Evolutionary conservation across 2,113 vertebrate species (phyloP).

Genomic region (Microcebus murinus): DNA sequence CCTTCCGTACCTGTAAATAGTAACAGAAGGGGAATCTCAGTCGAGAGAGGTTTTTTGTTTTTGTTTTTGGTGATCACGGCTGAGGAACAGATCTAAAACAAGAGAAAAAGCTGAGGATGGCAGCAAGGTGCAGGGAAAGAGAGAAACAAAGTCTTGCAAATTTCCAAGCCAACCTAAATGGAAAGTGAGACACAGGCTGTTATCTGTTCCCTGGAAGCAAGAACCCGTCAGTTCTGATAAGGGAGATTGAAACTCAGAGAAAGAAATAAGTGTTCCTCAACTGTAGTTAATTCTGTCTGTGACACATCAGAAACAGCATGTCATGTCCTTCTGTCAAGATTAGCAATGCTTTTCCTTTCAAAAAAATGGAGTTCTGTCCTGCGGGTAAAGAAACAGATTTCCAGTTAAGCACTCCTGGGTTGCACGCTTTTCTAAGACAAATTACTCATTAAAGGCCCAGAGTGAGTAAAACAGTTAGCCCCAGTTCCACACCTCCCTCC

Average conservation of each 20-base stretch:
- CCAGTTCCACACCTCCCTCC: accelerated
- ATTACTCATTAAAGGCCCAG: background rate
- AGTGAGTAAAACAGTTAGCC: background rate
- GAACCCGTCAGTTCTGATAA: background rate
- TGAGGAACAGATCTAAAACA: background rate
- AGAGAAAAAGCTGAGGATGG: background rate
- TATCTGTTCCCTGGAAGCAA: background rate
- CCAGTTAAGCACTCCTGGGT: background rate
- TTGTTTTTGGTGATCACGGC: background rate
- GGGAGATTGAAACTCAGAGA: conserved; percentile 28
- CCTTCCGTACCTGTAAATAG: background rate
- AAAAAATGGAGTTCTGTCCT: background rate
- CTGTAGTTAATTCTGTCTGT: background rate
- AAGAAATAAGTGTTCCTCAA: background rate
- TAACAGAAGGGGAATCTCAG: background rate
- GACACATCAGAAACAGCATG: background rate
- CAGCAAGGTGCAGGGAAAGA: background rate
- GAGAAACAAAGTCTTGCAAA: background rate
- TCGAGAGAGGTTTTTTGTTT: background rate
- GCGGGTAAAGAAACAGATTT: conserved; percentile 23
- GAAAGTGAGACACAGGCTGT: background rate
- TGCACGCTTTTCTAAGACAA: background rate
- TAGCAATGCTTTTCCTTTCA: background rate
- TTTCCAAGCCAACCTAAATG: background rate
- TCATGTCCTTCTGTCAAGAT: background rate